Evolutionary conservation across 2,113 vertebrate species (phyloP).

Genomic region (Thunnus thynnus): DNA sequence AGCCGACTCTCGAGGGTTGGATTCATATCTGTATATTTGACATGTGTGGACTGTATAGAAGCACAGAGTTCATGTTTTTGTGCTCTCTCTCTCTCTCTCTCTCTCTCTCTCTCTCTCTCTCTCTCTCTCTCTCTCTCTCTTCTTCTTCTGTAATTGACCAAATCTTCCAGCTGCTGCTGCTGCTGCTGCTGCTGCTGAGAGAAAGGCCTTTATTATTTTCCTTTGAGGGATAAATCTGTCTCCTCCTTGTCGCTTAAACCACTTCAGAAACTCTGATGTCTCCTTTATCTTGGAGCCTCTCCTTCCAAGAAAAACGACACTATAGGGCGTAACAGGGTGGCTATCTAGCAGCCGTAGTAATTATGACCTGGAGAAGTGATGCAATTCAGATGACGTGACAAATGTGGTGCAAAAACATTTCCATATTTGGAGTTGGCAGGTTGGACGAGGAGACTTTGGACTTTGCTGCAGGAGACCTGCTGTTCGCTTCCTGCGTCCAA

Average conservation of each 20-base stretch:
- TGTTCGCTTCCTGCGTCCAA: no score
- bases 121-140: not conserved
- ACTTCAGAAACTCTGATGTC: constrained; percentile 53
- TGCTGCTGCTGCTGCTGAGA: constrained; percentile 41
- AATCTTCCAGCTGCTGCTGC: constrained; percentile 24
- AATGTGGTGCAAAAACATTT: no score
- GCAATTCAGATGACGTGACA: no score
- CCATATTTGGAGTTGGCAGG: no score
- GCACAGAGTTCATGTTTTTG: not conserved
- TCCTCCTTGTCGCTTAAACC: constrained; percentile 23
- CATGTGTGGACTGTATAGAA: not conserved
- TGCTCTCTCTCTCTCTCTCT: constrained; percentile 21
- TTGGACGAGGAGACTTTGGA: no score
- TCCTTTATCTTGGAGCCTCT: constrained; percentile 21
- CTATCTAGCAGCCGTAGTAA: no score
- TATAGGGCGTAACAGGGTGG: no score
- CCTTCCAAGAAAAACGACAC: no score
- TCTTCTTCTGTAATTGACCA: constrained; percentile 44
- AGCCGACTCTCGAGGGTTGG: constrained; percentile 14
- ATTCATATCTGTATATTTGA: constrained; percentile 2
- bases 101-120: not conserved
- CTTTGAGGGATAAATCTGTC: constrained; percentile 57
- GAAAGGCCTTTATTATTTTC: constrained; percentile 59
- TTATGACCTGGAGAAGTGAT: no score
- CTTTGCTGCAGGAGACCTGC: no score